These are phyloP conservation scores for Aphis craccivora DNA, from an alignment of 1,140 invertebrate species.

Conservation along the genomic window DNA sequence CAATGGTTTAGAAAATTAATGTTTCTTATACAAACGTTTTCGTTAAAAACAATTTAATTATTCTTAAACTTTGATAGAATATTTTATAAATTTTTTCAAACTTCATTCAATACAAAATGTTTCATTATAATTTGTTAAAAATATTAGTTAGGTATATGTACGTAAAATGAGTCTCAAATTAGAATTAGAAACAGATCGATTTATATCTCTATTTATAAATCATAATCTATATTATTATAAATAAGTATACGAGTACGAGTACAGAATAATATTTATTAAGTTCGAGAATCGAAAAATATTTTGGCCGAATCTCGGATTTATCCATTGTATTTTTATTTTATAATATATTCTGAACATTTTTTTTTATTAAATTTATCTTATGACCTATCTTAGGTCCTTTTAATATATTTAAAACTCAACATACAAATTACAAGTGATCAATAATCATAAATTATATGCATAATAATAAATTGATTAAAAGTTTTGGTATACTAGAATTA, in stretches of 20 bases:
- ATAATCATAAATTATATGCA: background rate
- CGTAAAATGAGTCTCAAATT: background rate
- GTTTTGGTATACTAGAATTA: background rate
- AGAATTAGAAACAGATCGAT: background rate
- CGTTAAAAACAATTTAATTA: background rate
- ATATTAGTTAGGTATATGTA: background rate
- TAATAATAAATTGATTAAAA: background rate
- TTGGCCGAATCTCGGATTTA: constrained; percentile 56
- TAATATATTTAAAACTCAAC: background rate
- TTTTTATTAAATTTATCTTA: background rate
- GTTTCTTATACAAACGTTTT: background rate
- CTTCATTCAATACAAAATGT: background rate
- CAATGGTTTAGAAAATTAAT: background rate
- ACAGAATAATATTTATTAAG: constrained; percentile 1
- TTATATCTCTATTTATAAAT: background rate
- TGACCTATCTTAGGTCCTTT: background rate
- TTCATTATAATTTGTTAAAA: background rate
- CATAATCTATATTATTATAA: background rate
- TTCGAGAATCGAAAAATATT: constrained; percentile 56
- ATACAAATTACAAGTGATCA: background rate
- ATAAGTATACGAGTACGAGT: background rate
- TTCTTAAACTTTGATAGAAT: background rate
- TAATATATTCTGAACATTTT: background rate
- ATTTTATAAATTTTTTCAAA: background rate
- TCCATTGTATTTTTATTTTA: constrained; percentile 23